Evolutionary conservation across 1,140 invertebrate genomes (phyloP), one percentile per base, ranked within the genome.

Genomic region (Asbolus verrucosus): DNA sequence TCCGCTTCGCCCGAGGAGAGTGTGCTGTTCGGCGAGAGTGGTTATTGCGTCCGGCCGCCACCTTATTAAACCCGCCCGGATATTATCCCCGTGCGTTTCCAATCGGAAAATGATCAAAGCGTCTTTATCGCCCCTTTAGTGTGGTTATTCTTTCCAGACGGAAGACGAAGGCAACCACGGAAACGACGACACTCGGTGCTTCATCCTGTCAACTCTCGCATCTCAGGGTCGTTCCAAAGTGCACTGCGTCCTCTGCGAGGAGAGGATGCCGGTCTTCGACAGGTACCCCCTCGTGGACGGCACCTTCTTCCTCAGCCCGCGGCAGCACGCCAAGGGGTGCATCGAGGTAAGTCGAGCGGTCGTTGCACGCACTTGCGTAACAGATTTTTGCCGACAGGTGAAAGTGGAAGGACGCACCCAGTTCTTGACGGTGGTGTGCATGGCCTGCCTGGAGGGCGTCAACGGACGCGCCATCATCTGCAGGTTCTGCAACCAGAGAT

Each of bases 161-260:
- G 96, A 98, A 83, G 97, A 98, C 81, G 96, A 98, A 79, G 94
- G 94, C 43, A 95, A 95, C 81, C 94, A 97, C 81, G 96, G 96
- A 73, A 98, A 98, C 83, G 97, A 98, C 80, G 97, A 98, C 76
- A 98, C 95, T 14, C 87, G 95, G 76, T 92, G 92, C 80, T 96
- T 97, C 85, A 94, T 97, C 75, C 84, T 97, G 77, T 95, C 94
- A 18, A 96, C 93, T 9, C 83, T 97, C 77, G 93, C 93, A 70
- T 92, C 92, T 14, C 88, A 93, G 67, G 91, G 94, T 73, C 91
- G 91, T 82, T 91, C 91, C 39, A 87, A 90, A 73, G 92, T 95
- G 1, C 87, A 89, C 1, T 97, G 95, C 81, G 92, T 97, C 6
- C 85, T 98, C 54, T 99, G 97, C 84, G 90, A 93, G 72, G 89